These are phyloP conservation scores for Heliocidaris tuberculata DNA, from an alignment of 35 echinoderm and acorn worm genomes.

Conservation along the genomic window DNA sequence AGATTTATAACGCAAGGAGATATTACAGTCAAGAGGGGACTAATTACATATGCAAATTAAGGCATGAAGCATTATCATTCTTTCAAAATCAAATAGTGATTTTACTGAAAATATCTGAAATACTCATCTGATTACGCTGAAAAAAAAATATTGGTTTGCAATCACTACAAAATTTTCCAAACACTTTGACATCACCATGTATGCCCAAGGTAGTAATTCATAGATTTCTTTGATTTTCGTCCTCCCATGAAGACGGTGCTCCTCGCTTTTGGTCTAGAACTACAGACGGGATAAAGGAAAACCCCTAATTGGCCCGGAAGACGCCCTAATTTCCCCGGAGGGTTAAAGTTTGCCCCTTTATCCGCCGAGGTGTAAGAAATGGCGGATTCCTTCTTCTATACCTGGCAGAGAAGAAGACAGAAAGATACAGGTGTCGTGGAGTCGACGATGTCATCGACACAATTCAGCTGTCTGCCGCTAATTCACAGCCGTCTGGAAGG, in stretches of 20 bases:
- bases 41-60: too few relatives aligned
- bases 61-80: too few relatives aligned
- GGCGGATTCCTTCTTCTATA: background rate
- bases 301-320: background rate
- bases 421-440: background rate
- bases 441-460: background rate
- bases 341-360: background rate
- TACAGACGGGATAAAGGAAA: background rate
- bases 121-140: too few relatives aligned
- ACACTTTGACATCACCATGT: too few relatives aligned
- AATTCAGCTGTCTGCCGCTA: background rate
- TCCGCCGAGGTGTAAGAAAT: conserved; percentile 1
- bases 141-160: too few relatives aligned
- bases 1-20: too few relatives aligned
- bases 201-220: too few relatives aligned
- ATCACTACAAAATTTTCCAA: too few relatives aligned
- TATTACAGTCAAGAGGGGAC: too few relatives aligned
- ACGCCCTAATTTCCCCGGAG: background rate
- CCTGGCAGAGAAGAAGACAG: background rate
- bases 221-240: background rate
- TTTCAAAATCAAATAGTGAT: too few relatives aligned
- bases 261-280: background rate
- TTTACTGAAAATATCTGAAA: too few relatives aligned
- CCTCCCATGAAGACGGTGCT: background rate
- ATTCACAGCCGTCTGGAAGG: background rate